A percentile compares a stretch with the other conserved stretches of the same genome.
phyloP scores from a whole-genome alignment of 2,797 vertebrate genomes.

The Oreochromis mossambicus region DNA sequence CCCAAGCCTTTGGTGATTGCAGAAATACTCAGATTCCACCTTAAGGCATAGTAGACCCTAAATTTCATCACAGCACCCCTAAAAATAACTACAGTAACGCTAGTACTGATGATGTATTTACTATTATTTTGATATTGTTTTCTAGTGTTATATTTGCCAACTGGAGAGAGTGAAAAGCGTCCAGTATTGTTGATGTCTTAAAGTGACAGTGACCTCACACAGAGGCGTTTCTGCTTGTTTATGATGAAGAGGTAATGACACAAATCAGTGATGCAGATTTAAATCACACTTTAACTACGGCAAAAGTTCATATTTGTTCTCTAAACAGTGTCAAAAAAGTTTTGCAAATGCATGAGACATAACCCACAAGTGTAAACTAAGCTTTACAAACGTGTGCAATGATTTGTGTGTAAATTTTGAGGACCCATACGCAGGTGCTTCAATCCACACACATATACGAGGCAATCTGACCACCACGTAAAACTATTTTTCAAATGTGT shows the following conservation, averaged over 20 bases:
- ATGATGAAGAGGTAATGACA: not conserved
- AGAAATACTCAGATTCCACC: not conserved
- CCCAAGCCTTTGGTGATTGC: not conserved
- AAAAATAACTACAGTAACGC: not conserved
- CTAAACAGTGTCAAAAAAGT: too few species aligned
- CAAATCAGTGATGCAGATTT: fast-evolving
- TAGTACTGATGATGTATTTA: not conserved
- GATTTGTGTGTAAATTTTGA: too few species aligned
- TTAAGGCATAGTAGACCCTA: not conserved
- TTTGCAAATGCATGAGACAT: too few species aligned
- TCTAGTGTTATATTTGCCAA: too few species aligned
- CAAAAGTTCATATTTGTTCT: too few species aligned
- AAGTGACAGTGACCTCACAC: not conserved
- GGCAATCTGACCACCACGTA: too few species aligned
- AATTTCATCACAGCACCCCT: not conserved
- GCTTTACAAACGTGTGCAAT: too few species aligned
- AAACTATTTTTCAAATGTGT: too few species aligned
- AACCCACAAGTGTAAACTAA: too few species aligned
- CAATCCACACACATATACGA: too few species aligned
- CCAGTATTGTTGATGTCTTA: not conserved
- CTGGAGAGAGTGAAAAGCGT: not conserved
- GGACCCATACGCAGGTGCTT: fast-evolving
- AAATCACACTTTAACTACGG: too few species aligned
- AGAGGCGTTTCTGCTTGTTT: fast-evolving
- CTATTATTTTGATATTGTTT: too few species aligned